phyloP scores from a whole-genome alignment of 2,888 invertebrate genomes.

The Ormyrus labotus region DNA sequence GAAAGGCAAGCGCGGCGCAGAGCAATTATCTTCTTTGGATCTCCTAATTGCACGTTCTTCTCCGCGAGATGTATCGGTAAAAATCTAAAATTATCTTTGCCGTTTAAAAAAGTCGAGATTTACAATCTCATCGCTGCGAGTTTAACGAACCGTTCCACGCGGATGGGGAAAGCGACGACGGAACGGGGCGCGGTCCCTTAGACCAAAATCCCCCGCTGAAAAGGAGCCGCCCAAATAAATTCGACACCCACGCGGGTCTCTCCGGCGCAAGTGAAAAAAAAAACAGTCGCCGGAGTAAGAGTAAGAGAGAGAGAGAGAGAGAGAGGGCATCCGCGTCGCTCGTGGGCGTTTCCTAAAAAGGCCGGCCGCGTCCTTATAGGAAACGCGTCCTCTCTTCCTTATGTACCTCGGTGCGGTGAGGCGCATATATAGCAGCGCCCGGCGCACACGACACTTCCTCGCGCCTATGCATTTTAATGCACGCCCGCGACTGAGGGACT shows the following conservation, averaged over 20 bases:
- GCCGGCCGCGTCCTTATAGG: slow-evolving; percentile 29
- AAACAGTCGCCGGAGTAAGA: neutral
- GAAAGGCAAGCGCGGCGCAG: no score
- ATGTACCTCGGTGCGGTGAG: no score
- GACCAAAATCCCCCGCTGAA: neutral
- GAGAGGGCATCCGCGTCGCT: neutral
- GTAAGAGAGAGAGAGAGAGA: neutral
- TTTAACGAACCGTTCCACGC: no score
- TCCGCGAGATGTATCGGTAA: no score
- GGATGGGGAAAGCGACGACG: no score
- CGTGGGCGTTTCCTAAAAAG: slow-evolving; percentile 41
- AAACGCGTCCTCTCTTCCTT: slow-evolving; percentile 35
- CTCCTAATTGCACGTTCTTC: no score
- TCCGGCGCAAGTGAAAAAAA: neutral
- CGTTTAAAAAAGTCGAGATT: no score
- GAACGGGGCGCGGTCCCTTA: slow-evolving; percentile 22
- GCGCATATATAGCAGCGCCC: no score
- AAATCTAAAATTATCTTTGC: no score
- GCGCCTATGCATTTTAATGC: slow-evolving; percentile 42
- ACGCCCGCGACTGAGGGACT: neutral
- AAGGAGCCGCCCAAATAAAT: slow-evolving; percentile 31
- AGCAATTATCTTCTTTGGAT: no score
- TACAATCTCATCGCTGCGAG: no score
- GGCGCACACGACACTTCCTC: slow-evolving; percentile 32
- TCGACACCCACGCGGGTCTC: slow-evolving; percentile 32